Conservation (phyloP, 1,140 invertebrate species). For the Tetraneura akinire region DNA sequence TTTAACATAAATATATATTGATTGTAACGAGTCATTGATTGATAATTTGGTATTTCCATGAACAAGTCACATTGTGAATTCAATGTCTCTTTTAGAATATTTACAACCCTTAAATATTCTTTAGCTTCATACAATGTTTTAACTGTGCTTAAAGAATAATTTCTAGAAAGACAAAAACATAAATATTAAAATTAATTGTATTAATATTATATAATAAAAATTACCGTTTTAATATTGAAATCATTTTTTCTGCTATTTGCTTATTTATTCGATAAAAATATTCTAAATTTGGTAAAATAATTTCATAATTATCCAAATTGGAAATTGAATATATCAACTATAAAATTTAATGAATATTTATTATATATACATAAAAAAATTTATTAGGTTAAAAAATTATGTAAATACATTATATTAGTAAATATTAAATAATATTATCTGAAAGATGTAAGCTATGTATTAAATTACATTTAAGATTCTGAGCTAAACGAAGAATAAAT, state of each 20-base stretch:
- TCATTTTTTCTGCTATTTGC: slow-evolving; percentile 58
- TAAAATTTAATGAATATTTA: too few relatives aligned
- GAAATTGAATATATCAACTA: background rate
- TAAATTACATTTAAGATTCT: too few relatives aligned
- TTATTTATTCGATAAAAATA: slow-evolving; percentile 61
- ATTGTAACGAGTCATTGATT: slow-evolving; percentile 60
- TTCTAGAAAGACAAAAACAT: slow-evolving; percentile 57
- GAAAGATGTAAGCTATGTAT: too few relatives aligned
- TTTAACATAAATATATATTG: slow-evolving; percentile 71
- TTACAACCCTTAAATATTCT: slow-evolving; percentile 67
- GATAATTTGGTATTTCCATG: slow-evolving; percentile 47
- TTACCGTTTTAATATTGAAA: slow-evolving; percentile 54
- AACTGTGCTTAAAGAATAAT: slow-evolving; percentile 63
- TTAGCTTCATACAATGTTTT: slow-evolving; percentile 66
- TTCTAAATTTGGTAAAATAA: slow-evolving; percentile 62
- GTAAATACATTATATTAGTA: too few relatives aligned
- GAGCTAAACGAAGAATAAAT: too few relatives aligned
- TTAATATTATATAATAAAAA: slow-evolving; percentile 11
- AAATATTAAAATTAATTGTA: background rate
- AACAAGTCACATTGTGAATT: slow-evolving; percentile 57
- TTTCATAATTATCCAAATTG: slow-evolving; percentile 27
- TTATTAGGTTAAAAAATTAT: too few relatives aligned
- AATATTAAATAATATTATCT: too few relatives aligned
- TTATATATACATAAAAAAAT: too few relatives aligned
- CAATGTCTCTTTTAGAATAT: slow-evolving; percentile 69